Evolutionary conservation across 2,797 vertebrate species (phyloP).

Genomic region (Xenopus petersii): DNA sequence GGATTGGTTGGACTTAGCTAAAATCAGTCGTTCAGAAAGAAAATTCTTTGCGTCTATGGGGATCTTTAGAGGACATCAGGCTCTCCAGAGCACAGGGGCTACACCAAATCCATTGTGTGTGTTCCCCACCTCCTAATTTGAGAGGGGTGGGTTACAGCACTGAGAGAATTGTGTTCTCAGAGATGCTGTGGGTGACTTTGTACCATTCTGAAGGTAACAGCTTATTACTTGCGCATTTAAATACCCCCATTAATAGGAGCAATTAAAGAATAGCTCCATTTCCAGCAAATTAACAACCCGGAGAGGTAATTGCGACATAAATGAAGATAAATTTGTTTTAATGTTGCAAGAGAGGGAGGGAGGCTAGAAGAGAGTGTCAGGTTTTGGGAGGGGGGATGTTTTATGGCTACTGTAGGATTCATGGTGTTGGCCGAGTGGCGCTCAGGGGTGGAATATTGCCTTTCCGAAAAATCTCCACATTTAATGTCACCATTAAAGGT

Average conservation of each 20-base stretch:
- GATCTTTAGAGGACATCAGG: not conserved
- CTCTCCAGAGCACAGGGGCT: not conserved
- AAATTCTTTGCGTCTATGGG: too few species aligned
- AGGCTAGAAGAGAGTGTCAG: conserved; percentile 49
- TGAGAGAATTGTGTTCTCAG: conserved; percentile 7
- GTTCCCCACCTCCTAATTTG: conserved; percentile 1
- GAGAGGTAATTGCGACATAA: conserved; percentile 63
- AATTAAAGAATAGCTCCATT: conserved; percentile 82
- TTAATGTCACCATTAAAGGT: conserved; percentile 34
- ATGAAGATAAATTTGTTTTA: conserved; percentile 67
- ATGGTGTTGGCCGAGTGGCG: conserved; percentile 32
- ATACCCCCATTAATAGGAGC: conserved; percentile 75
- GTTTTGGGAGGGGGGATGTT: conserved; percentile 44
- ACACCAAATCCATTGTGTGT: not conserved
- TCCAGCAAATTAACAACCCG: conserved; percentile 69
- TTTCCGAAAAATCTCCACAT: conserved; percentile 5
- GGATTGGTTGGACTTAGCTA: not conserved
- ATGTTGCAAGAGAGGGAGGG: conserved; percentile 57
- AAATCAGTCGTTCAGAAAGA: too few species aligned
- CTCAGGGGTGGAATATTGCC: not conserved
- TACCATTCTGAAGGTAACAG: conserved; percentile 78
- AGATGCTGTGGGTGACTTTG: conserved; percentile 57
- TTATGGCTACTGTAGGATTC: conserved; percentile 45
- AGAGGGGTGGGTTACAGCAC: not conserved
- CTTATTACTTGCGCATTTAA: conserved; percentile 81